Percentiles rank a stretch among this genome's conserved stretches.
phyloP scores from a whole-genome alignment of 2,888 invertebrate genomes.

The Thecophora atra region DNA sequence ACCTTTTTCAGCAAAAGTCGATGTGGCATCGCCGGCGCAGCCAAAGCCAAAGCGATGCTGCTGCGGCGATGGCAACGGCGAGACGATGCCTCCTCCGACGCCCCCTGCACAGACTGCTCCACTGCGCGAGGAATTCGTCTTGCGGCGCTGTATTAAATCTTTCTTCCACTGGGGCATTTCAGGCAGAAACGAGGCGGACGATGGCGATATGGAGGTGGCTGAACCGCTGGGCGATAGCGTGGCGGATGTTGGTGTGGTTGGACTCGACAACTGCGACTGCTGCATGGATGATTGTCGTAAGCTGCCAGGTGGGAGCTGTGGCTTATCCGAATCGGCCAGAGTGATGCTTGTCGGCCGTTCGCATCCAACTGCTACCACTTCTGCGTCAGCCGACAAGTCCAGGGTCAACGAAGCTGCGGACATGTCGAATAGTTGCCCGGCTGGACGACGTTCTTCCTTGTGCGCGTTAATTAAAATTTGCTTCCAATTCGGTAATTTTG shows the following conservation, averaged over 20 bases:
- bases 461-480: background rate
- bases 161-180: conserved; percentile 83
- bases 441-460: conserved; percentile 1
- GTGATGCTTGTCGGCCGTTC: conserved; percentile 16
- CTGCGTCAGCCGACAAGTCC: conserved; percentile 21
- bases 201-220: conserved; percentile 43
- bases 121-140: conserved; percentile 63
- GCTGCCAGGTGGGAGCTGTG: background rate
- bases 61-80: conserved; percentile 38
- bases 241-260: conserved; percentile 35
- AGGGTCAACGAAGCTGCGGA: conserved; percentile 31
- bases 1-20: conserved; percentile 29
- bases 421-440: conserved; percentile 4
- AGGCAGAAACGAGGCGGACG: conserved; percentile 53
- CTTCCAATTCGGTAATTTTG: background rate
- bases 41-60: conserved; percentile 34
- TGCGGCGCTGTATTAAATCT: conserved; percentile 80
- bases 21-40: conserved; percentile 24
- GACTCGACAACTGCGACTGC: conserved; percentile 18
- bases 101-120: conserved; percentile 13
- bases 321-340: background rate
- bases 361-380: background rate
- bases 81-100: conserved; percentile 2
- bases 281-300: conserved; percentile 27
- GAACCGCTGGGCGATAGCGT: conserved; percentile 25